Conservation (phyloP, 1,140 invertebrate genomes). For the Apis mellifera region Amel_HAv3.1 CM009942.2:8662501-8663000, state of each 20-base stretch:
- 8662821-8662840: background rate
- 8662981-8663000: background rate
- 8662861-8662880: background rate
- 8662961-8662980: background rate
- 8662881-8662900: background rate
- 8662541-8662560: background rate
- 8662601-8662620: background rate
- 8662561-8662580: background rate
- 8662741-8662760: background rate
- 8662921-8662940: background rate
- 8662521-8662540: background rate
- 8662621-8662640: background rate
- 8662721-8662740: fast-evolving
- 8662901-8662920: background rate
- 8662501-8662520: background rate
- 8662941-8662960: background rate
- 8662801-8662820: too few relatives aligned
- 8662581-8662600: background rate
- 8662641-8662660: background rate
- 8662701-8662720: background rate
- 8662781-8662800: background rate
- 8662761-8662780: background rate
- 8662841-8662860: background rate
- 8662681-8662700: background rate
- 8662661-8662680: background rate